Percentiles rank a stretch among this genome's conserved stretches.
These are phyloP conservation scores for Macrosteles quadrilineatus DNA, from an alignment of 1,140 invertebrate genomes.

Conservation along the genomic window DNA sequence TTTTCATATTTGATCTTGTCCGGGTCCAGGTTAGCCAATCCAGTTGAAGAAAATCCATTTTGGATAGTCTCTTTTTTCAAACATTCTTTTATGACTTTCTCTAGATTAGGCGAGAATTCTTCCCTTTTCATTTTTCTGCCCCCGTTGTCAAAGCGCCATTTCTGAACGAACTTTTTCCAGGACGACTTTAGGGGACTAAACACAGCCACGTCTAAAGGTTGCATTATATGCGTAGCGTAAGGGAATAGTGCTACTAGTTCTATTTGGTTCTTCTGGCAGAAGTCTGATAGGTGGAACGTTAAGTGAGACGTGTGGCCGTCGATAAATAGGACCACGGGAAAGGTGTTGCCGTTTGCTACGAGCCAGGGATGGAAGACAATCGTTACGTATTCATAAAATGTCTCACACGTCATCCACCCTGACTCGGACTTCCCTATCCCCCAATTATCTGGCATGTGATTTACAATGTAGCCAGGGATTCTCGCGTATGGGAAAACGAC, in stretches of 20 bases:
- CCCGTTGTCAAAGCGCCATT: too few species aligned
- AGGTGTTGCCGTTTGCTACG: constrained; percentile 21
- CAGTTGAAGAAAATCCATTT: too few species aligned
- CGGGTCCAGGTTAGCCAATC: too few species aligned
- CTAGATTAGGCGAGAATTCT: too few species aligned
- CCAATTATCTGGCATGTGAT: constrained; percentile 45
- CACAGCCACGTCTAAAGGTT: constrained; percentile 49
- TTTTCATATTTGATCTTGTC: too few species aligned
- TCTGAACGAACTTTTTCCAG: too few species aligned
- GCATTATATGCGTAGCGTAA: constrained; percentile 51
- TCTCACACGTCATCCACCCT: constrained; percentile 48
- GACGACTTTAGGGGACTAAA: constrained; percentile 47
- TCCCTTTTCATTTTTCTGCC: too few species aligned
- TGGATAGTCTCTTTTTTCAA: too few species aligned
- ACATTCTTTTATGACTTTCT: too few species aligned
- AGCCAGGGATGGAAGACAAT: constrained; percentile 48
- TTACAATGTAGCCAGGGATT: constrained; percentile 42
- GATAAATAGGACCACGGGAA: constrained; percentile 41
- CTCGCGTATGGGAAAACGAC: constrained; percentile 47
- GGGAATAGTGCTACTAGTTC: constrained; percentile 48
- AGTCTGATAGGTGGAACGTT: constrained; percentile 45
- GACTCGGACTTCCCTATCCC: constrained; percentile 44
- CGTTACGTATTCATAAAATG: constrained; percentile 48
- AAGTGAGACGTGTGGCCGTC: constrained; percentile 50
- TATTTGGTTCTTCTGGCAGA: constrained; percentile 47